Conservation (phyloP, 2,113 vertebrate species). For the Oncorhynchus clarkii region DNA sequence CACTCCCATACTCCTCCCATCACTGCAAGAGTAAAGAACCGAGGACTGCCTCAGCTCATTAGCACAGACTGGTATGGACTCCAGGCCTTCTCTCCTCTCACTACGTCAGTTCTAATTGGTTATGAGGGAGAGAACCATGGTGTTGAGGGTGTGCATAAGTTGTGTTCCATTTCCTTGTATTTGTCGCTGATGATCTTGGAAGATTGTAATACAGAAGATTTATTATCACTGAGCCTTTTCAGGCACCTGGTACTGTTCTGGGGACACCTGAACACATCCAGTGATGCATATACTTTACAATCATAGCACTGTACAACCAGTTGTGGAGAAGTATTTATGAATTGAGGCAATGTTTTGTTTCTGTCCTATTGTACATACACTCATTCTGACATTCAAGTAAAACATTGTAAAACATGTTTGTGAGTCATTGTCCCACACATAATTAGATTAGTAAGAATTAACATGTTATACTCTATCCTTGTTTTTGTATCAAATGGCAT, state of each 20-base stretch:
- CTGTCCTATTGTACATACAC: constrained; percentile 77
- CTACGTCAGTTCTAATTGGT: constrained; percentile 6
- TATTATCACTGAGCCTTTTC: not conserved
- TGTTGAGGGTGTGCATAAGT: not conserved
- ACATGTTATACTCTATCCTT: too few species aligned
- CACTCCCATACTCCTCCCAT: not conserved
- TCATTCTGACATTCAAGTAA: constrained; percentile 62
- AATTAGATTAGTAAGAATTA: too few species aligned
- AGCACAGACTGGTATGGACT: constrained; percentile 9
- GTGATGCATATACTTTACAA: constrained; percentile 2
- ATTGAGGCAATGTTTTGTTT: constrained; percentile 68
- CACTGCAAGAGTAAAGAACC: constrained; percentile 5
- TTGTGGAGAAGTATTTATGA: constrained; percentile 69
- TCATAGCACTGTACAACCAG: constrained; percentile 16
- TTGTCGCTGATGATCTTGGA: constrained; percentile 10
- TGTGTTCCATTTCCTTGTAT: not conserved
- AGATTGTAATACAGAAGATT: constrained; percentile 25
- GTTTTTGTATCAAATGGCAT: too few species aligned
- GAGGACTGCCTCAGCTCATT: constrained; percentile 7
- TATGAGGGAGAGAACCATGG: not conserved
- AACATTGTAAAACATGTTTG: constrained; percentile 40
- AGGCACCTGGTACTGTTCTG: constrained; percentile 11
- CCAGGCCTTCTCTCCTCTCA: not conserved
- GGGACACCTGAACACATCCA: constrained; percentile 12
- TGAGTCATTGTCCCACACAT: too few species aligned